A percentile compares a stretch with the other conserved stretches of the same genome.
phyloP scores from a whole-genome alignment of 2,888 invertebrate species.

The Phlogophora meticulosa region DNA sequence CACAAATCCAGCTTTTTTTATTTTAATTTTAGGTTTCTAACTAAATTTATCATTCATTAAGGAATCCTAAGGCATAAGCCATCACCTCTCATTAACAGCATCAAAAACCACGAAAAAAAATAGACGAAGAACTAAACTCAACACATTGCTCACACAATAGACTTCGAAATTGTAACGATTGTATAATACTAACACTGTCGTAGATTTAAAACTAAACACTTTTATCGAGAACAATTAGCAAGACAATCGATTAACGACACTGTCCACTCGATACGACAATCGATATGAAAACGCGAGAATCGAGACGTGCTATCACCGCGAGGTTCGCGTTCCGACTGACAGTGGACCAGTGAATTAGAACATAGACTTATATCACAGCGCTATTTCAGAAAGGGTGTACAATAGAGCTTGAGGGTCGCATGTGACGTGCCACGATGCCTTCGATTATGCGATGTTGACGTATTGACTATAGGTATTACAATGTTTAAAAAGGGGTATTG shows the following conservation, averaged over 20 bases:
- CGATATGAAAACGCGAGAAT: constrained; percentile 5
- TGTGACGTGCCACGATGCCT: constrained; percentile 55
- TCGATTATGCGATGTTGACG: constrained; percentile 50
- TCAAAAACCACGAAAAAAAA: constrained; percentile 3
- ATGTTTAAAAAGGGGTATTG: constrained; percentile 18
- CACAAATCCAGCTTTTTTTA: no score
- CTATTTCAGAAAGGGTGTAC: constrained; percentile 52
- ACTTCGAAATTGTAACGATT: constrained; percentile 24
- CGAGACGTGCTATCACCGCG: constrained; percentile 21
- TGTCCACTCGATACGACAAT: constrained; percentile 33
- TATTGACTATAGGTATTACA: constrained; percentile 32
- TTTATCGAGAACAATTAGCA: constrained; percentile 28
- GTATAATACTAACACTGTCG: constrained; percentile 43
- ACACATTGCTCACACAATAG: constrained; percentile 36
- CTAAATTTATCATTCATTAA: neutral
- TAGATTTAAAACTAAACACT: constrained; percentile 52
- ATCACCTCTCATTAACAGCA: neutral
- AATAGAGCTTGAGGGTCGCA: constrained; percentile 53
- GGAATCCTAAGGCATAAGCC: neutral
- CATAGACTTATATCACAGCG: constrained; percentile 39
- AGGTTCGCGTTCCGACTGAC: constrained; percentile 45
- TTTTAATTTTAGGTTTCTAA: no score
- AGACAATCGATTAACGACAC: constrained; percentile 30
- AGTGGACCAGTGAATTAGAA: constrained; percentile 28
- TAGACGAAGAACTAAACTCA: constrained; percentile 5